These are phyloP conservation scores for Butastur rufipennis DNA, from an alignment of 2,113 vertebrate species.

Conservation along the genomic window DNA sequence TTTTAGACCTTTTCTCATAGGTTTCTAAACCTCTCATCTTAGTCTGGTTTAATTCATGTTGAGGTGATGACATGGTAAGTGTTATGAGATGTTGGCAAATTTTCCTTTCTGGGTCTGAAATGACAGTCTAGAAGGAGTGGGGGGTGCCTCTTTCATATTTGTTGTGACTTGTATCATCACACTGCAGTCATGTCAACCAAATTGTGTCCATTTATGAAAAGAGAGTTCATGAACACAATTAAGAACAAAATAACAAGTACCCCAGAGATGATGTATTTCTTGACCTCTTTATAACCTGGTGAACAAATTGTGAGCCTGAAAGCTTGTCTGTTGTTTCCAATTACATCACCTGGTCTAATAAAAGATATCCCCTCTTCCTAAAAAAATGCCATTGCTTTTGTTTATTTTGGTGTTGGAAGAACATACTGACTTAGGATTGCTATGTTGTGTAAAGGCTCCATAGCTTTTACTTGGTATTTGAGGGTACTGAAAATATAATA, in stretches of 20 bases:
- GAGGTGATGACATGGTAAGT: background rate
- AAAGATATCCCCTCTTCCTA: background rate
- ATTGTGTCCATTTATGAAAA: background rate
- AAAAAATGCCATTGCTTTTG: background rate
- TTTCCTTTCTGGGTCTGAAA: background rate
- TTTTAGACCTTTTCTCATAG: background rate
- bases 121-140: background rate
- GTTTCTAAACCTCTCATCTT: background rate
- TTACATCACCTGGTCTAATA: background rate
- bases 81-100: background rate
- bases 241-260: background rate
- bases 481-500: background rate
- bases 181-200: background rate
- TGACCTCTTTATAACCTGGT: background rate
- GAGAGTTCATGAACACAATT: background rate
- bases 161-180: background rate
- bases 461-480: background rate
- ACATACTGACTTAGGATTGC: background rate
- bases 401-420: background rate
- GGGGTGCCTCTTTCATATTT: background rate
- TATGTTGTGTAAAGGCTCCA: background rate
- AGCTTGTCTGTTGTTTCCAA: background rate
- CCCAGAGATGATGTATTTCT: background rate
- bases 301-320: background rate
- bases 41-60: background rate